A percentile compares a stretch with the other conserved stretches of the same genome.
phyloP scores from a whole-genome alignment of 2,888 invertebrate species.

The Hemistola chrysoprasaria region DNA sequence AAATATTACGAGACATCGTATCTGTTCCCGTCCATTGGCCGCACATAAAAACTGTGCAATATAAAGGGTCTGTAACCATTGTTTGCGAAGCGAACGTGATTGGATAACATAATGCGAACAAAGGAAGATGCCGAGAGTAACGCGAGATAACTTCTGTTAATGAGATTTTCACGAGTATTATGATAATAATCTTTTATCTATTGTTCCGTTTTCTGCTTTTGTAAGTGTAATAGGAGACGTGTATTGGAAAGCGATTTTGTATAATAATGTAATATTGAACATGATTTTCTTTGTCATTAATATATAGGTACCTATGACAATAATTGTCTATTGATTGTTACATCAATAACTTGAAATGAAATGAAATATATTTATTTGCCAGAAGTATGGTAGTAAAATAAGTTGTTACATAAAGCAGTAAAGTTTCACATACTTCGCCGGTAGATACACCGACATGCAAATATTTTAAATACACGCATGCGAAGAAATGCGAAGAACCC shows the following conservation, averaged over 20 bases:
- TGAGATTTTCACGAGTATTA: constrained; percentile 61
- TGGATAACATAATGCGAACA: constrained; percentile 33
- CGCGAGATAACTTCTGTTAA: constrained; percentile 53
- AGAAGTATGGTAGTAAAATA: no score
- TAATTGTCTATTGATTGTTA: no score
- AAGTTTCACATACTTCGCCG: no score
- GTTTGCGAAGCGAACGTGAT: constrained; percentile 26
- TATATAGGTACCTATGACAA: no score
- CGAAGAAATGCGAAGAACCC: no score
- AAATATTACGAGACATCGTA: constrained; percentile 17
- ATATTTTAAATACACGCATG: no score
- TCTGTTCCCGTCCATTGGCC: constrained; percentile 16
- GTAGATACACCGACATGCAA: no score
- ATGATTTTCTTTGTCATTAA: no score
- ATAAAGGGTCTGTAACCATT: constrained; percentile 17
- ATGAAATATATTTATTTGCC: no score
- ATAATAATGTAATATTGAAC: no score
- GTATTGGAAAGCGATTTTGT: constrained; percentile 7
- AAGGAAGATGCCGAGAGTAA: constrained; percentile 40
- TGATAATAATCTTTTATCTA: constrained; percentile 52
- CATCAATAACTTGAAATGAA: no score
- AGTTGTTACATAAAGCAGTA: no score
- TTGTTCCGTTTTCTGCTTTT: constrained; percentile 42
- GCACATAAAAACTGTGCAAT: constrained; percentile 22
- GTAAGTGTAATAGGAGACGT: constrained; percentile 31